phyloP scores from a whole-genome alignment of 1,140 invertebrate genomes.

The Hormaphis cornu region DNA sequence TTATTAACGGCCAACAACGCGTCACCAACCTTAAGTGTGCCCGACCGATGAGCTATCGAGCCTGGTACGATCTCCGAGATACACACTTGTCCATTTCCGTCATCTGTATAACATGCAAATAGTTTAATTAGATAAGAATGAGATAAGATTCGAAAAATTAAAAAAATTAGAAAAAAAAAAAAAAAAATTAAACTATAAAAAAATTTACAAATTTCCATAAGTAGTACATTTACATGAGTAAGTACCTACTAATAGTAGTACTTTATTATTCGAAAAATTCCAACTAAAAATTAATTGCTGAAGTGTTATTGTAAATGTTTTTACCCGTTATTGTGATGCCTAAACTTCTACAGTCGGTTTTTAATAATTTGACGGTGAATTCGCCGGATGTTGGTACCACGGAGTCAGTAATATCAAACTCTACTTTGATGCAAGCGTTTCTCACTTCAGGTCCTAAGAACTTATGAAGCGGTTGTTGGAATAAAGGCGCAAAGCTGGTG shows the following conservation, averaged over 20 bases:
- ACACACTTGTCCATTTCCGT: constrained; percentile 34
- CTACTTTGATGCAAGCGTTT: constrained; percentile 41
- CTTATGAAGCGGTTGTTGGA: constrained; percentile 27
- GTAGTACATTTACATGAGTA: no score
- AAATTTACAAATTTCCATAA: no score
- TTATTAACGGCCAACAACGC: constrained; percentile 79
- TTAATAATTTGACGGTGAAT: constrained; percentile 79
- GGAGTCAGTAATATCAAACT: constrained; percentile 88
- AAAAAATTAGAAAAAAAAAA: no score
- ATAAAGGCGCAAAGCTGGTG: constrained; percentile 11
- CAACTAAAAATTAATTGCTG: no score
- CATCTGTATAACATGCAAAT: constrained; percentile 23
- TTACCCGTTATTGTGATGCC: constrained; percentile 78
- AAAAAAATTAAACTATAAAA: no score
- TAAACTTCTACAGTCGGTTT: constrained; percentile 59
- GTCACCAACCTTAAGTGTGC: constrained; percentile 77
- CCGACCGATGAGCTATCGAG: constrained; percentile 80
- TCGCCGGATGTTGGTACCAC: constrained; percentile 76
- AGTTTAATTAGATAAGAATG: not conserved
- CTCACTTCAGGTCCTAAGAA: constrained; percentile 26
- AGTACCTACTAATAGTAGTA: no score
- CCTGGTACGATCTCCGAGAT: constrained; percentile 67
- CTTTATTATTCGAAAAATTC: no score
- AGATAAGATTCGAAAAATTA: not conserved
- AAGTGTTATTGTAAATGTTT: not conserved